Evolutionary conservation across 2,797 vertebrate genomes (phyloP), one percentile per base, ranked within the genome.

Genomic region (Siniperca undulata): DNA sequence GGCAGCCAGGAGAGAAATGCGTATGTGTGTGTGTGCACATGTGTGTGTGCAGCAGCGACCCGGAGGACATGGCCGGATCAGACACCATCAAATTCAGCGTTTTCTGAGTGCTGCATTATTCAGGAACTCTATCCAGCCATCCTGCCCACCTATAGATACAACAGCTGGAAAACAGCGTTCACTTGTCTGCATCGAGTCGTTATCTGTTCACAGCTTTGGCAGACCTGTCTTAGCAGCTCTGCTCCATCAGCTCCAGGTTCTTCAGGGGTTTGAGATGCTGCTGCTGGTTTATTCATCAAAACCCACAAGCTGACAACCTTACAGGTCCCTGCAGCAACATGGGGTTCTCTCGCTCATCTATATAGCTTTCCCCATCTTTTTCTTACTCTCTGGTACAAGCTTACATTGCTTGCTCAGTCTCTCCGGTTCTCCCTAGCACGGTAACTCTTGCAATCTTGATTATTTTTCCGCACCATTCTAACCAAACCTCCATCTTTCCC

Each of bases 221-320:
- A 77, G 77, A 38, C 22, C 80, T 36, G 68, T 74, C 69, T 70
- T 7, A 2, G 65, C 81, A 59, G 82, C 73, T 80, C 80, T 78
- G 84, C 83, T 64, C 53, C 11, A 83, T 80, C 83, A 74, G 79
- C 86, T 82, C 40, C 81, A 48, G 77, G 62, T 78, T 72, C 68
- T 85, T 77, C 36, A 4, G 82, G 81, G 73, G 77, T 61, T 34
- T 72, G 79, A 85, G 65, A 82, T 48, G 82, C 77, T 88, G 74
- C 84, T 87, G 82, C 82, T 92, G 85, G 81, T 88, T 94, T 91
- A 92, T 90, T 91, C 83, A 91, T 93, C 85, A 80, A 86, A 85
- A 80, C 56, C 71, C 68, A 65, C 44, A 59, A 70, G 66, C 82
- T 86, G 87, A 86, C 88, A 82, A 30, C 58, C 81, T 82, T 87